A percentile compares a stretch with the other conserved stretches of the same genome.
Conservation (phyloP, 2,113 vertebrate genomes). For the Myrmophylax atrothorax region DNA sequence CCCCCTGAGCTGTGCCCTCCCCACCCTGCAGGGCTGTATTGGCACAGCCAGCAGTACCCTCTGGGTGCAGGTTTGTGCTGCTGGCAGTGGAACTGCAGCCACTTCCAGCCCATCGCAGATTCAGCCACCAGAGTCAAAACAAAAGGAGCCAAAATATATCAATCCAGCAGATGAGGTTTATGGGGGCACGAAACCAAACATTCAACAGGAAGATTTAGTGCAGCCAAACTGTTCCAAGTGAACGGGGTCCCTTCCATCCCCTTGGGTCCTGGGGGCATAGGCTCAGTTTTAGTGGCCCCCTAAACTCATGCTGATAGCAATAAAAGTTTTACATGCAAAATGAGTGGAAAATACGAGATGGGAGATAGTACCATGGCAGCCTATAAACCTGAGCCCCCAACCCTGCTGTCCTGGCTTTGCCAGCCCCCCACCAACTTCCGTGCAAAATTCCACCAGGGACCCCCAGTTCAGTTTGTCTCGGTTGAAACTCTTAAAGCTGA, state of each 20-base stretch:
- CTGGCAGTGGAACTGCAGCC: not conserved
- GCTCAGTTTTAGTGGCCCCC: not conserved
- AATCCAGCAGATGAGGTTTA: constrained; percentile 19
- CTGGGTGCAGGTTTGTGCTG: constrained; percentile 24
- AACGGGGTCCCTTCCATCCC: not conserved
- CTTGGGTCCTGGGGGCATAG: constrained; percentile 22
- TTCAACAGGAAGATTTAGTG: not conserved
- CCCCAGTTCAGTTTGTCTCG: not conserved
- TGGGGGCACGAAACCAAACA: constrained; percentile 12
- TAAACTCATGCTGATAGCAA: constrained; percentile 21
- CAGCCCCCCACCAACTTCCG: not conserved
- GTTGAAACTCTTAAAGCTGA: constrained; percentile 11
- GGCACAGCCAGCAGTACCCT: not conserved
- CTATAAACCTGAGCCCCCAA: constrained; percentile 37
- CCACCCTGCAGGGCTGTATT: not conserved
- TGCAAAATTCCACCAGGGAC: not conserved
- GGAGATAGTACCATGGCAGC: not conserved
- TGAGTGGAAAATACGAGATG: constrained; percentile 39
- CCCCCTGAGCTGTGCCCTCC: no score
- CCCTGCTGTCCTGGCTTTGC: not conserved
- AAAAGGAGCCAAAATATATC: constrained; percentile 48
- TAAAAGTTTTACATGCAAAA: constrained; percentile 35
- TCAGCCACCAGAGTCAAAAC: constrained; percentile 30
- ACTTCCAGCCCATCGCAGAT: not conserved
- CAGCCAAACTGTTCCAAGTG: not conserved